phyloP scores from a whole-genome alignment of 2,797 vertebrate species.

The Leptatherina wallacei region DNA sequence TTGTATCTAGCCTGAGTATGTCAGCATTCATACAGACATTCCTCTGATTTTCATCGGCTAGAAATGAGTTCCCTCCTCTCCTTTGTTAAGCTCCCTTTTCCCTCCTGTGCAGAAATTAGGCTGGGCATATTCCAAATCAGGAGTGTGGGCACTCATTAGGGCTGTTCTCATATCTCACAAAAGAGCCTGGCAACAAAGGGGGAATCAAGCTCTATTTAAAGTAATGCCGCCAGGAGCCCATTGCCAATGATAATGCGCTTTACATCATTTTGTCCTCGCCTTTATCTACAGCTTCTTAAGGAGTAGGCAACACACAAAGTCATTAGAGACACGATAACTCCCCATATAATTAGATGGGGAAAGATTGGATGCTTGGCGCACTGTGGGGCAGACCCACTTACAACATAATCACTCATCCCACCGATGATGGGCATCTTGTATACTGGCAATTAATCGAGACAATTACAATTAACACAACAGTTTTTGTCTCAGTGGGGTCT shows the following conservation, averaged over 20 bases:
- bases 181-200: conserved; percentile 70
- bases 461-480: conserved; percentile 67
- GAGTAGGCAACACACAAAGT: conserved; percentile 76
- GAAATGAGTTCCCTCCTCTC: conserved; percentile 8
- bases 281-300: conserved; percentile 79
- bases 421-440: conserved; percentile 62
- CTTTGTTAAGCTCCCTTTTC: conserved; percentile 56
- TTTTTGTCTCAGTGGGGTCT: conserved; percentile 61
- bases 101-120: conserved; percentile 58
- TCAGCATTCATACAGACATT: conserved; percentile 40
- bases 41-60: conserved; percentile 39
- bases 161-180: conserved; percentile 70
- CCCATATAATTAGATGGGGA: conserved; percentile 76
- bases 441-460: conserved; percentile 72
- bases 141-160: conserved; percentile 72
- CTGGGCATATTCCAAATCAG: conserved; percentile 70
- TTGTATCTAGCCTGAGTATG: conserved; percentile 12
- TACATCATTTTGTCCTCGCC: conserved; percentile 78
- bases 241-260: conserved; percentile 77
- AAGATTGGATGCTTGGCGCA: conserved; percentile 70
- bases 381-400: conserved; percentile 73
- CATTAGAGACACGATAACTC: conserved; percentile 78
- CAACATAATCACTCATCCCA: conserved; percentile 69
- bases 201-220: conserved; percentile 75
- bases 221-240: conserved; percentile 71